Conservation (phyloP, 1,140 invertebrate species). For the Leptopilina boulardi region DNA sequence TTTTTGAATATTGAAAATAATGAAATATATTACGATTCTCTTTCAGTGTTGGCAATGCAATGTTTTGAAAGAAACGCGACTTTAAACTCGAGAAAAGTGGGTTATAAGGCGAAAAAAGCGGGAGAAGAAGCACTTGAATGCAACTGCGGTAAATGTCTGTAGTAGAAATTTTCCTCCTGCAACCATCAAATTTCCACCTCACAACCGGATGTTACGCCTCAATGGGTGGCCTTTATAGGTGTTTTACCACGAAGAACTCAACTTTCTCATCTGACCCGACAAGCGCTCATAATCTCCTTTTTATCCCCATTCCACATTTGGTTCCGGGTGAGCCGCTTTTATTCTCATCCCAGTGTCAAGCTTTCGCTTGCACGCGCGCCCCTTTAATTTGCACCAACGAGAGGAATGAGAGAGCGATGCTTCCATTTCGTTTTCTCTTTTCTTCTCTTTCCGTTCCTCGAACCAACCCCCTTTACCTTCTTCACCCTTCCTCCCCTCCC, state of each 20-base stretch:
- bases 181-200: slow-evolving; percentile 30
- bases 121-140: not conserved
- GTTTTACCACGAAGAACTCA: slow-evolving; percentile 11
- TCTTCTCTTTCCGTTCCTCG: not conserved
- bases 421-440: not conserved
- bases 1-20: too few relatives aligned
- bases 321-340: not conserved
- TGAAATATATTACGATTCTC: not conserved
- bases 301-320: not conserved
- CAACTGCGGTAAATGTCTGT: slow-evolving; percentile 12
- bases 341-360: slow-evolving; percentile 23
- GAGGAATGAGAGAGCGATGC: slow-evolving; percentile 4
- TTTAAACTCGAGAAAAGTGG: slow-evolving; percentile 3
- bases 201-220: slow-evolving; percentile 26
- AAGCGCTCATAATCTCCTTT: slow-evolving; percentile 23
- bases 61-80: not conserved
- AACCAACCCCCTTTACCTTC: too few relatives aligned
- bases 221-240: slow-evolving; percentile 27
- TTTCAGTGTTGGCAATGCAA: not conserved
- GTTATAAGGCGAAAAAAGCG: not conserved
- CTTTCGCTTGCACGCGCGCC: slow-evolving; percentile 31
- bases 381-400: slow-evolving; percentile 15
- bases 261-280: slow-evolving; percentile 30
- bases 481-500: not conserved
- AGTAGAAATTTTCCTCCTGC: slow-evolving; percentile 13